These are phyloP conservation scores for Turdus rufiventris DNA, from an alignment of 2,113 vertebrate genomes.

Conservation along the genomic window DNA sequence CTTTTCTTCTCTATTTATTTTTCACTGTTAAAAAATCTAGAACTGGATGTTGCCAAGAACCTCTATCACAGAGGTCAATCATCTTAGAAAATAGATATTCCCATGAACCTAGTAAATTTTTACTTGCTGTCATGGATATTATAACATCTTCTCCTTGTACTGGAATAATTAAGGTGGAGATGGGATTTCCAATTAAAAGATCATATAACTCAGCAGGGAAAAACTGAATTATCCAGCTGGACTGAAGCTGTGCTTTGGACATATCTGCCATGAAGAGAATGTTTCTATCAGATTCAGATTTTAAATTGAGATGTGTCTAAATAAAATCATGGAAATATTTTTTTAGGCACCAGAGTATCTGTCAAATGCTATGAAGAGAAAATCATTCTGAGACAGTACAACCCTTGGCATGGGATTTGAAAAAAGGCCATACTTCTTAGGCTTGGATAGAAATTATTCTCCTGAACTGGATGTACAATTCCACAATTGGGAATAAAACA, in stretches of 20 bases:
- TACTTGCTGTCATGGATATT: constrained; percentile 40
- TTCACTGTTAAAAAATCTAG: not conserved
- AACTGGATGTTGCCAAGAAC: not conserved
- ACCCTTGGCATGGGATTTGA: not conserved
- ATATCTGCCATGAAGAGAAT: not conserved
- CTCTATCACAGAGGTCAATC: not conserved
- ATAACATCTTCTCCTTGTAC: not conserved
- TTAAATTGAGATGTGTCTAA: not conserved
- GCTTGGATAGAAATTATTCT: not conserved
- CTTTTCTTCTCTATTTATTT: not conserved
- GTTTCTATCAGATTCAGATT: not conserved
- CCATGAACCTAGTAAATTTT: constrained; percentile 4
- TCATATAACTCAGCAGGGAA: not conserved
- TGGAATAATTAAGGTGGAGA: constrained; percentile 46
- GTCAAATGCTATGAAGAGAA: not conserved
- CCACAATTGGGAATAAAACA: not conserved
- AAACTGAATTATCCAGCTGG: not conserved
- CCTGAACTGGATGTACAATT: not conserved
- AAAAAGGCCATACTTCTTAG: not conserved
- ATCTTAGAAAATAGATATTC: not conserved
- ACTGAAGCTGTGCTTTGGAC: not conserved
- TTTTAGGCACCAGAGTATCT: not conserved
- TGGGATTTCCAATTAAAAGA: constrained; percentile 51
- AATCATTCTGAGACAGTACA: not conserved
- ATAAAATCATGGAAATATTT: not conserved